Evolutionary conservation across 92 coral and sea anemone genomes (phyloP).

Genomic region (Phenganax subtilis): DNA sequence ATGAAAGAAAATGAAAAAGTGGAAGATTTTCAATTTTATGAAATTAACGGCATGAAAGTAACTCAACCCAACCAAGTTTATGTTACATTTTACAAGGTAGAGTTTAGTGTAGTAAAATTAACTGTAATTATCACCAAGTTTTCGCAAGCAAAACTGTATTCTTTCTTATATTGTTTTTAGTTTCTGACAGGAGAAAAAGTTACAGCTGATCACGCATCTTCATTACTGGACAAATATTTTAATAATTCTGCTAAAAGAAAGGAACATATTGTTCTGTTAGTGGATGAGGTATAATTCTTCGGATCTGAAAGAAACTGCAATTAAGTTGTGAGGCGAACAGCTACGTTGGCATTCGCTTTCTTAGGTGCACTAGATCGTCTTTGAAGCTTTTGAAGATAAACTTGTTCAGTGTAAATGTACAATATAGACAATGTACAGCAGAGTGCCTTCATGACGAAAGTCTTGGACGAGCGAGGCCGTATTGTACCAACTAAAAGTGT

Average conservation of each 20-base stretch:
- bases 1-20: slow-evolving; percentile 49
- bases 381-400: too few relatives aligned
- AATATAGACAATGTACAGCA: too few relatives aligned
- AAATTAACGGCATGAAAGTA: slow-evolving; percentile 90
- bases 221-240: slow-evolving; percentile 73
- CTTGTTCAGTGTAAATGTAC: too few relatives aligned
- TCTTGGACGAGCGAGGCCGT: too few relatives aligned
- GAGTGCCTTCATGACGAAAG: too few relatives aligned
- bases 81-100: slow-evolving; percentile 70
- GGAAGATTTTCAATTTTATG: slow-evolving; percentile 70
- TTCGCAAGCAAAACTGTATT: background rate
- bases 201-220: slow-evolving; percentile 84
- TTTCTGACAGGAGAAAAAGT: slow-evolving; percentile 80
- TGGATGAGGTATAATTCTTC: slow-evolving; percentile 69
- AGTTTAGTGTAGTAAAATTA: background rate
- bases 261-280: slow-evolving; percentile 73
- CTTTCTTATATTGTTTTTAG: slow-evolving; percentile 28
- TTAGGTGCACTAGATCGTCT: too few relatives aligned
- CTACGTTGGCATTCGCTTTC: too few relatives aligned
- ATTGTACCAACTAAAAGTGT: too few relatives aligned
- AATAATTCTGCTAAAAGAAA: slow-evolving; percentile 52
- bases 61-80: slow-evolving; percentile 91
- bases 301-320: too few relatives aligned
- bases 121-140: background rate
- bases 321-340: too few relatives aligned